Percentiles rank a stretch among this genome's conserved stretches.
These are phyloP conservation scores for Fabriciana adippe DNA, from an alignment of 2,888 invertebrate genomes.

Conservation along the genomic window DNA sequence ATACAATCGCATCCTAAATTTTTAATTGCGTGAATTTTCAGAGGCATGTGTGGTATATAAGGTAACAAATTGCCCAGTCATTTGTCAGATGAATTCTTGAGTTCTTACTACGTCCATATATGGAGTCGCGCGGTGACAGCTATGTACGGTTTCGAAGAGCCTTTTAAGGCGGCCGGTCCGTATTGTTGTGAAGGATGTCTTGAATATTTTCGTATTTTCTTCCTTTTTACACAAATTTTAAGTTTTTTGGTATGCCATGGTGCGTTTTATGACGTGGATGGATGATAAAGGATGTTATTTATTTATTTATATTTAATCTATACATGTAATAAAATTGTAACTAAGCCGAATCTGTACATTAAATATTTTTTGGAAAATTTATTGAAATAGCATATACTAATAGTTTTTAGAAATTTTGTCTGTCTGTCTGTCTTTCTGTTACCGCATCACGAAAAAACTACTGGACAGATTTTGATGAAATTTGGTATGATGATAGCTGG, in stretches of 20 bases:
- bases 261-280: background rate
- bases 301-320: too few relatives aligned
- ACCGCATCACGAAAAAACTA: too few relatives aligned
- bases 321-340: too few relatives aligned
- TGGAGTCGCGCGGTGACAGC: constrained; percentile 62
- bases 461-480: too few relatives aligned
- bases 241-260: background rate
- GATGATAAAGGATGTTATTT: background rate
- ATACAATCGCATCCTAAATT: constrained; percentile 18
- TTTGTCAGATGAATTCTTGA: constrained; percentile 74
- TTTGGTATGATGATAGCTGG: too few relatives aligned
- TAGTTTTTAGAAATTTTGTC: too few relatives aligned
- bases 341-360: too few relatives aligned
- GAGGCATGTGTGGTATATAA: constrained; percentile 43
- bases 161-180: constrained; percentile 59
- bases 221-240: background rate
- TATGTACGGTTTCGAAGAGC: constrained; percentile 50
- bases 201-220: constrained; percentile 33
- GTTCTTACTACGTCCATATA: constrained; percentile 70
- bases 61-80: constrained; percentile 74
- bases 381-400: too few relatives aligned
- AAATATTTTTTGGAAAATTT: too few relatives aligned
- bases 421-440: too few relatives aligned
- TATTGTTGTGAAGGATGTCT: constrained; percentile 56
- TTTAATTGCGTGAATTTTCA: constrained; percentile 38